A percentile compares a stretch with the other conserved stretches of the same genome.
phyloP scores from a whole-genome alignment of 2,888 invertebrate species.

The Agriopis leucophaearia region DNA sequence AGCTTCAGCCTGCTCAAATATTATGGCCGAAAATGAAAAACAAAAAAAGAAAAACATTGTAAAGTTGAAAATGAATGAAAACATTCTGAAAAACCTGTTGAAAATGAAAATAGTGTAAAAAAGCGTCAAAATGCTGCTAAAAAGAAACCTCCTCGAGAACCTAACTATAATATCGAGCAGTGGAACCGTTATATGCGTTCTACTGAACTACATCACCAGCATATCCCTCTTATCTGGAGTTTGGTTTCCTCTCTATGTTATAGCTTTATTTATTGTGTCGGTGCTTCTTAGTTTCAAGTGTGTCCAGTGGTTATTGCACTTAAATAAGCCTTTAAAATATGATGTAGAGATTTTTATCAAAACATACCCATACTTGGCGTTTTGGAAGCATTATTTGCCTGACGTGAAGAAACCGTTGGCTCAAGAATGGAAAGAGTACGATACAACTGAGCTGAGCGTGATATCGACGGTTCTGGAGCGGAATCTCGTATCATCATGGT shows the following conservation, averaged over 20 bases:
- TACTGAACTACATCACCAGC: slow-evolving; percentile 72
- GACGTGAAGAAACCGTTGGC: slow-evolving; percentile 46
- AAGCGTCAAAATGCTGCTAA: slow-evolving; percentile 65
- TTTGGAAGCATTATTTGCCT: slow-evolving; percentile 59
- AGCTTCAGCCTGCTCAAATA: too few species aligned
- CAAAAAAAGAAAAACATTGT: too few species aligned
- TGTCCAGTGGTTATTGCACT: slow-evolving; percentile 82
- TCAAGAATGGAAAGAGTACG: slow-evolving; percentile 69
- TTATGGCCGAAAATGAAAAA: too few species aligned
- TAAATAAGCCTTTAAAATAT: slow-evolving; percentile 83
- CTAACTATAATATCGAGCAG: slow-evolving; percentile 66
- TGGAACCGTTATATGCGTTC: slow-evolving; percentile 65
- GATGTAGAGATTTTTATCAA: slow-evolving; percentile 65
- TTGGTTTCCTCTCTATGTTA: slow-evolving; percentile 76
- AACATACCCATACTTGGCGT: slow-evolving; percentile 64
- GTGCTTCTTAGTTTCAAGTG: slow-evolving; percentile 81
- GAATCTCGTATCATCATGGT: slow-evolving; percentile 82
- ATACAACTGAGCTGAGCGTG: slow-evolving; percentile 78
- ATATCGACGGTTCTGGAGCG: slow-evolving; percentile 79
- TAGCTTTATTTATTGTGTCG: slow-evolving; percentile 74
- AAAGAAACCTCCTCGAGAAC: slow-evolving; percentile 72
- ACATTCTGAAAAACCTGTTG: too few species aligned
- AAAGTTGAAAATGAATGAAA: too few species aligned
- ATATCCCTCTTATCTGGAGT: slow-evolving; percentile 76
- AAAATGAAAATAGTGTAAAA: too few species aligned